Conservation (phyloP, 2,113 vertebrate species). For the Gadus chalcogrammus region DNA sequence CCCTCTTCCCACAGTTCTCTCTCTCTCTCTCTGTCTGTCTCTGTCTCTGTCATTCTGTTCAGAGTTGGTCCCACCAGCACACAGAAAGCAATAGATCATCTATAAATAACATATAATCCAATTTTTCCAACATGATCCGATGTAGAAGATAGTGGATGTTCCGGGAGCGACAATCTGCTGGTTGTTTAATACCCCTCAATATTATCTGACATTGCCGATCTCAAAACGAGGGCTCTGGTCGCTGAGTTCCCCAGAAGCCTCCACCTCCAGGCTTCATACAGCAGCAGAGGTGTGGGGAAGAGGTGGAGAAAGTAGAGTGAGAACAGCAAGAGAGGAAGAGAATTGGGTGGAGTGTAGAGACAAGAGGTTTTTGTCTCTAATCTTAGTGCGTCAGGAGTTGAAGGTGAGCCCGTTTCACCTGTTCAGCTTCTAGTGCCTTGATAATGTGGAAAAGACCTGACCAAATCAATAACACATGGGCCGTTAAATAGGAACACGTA, state of each 20-base stretch:
- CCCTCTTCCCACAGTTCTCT: neutral
- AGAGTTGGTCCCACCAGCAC: neutral
- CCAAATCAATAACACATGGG: constrained; percentile 45
- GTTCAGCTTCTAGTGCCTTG: constrained; percentile 6
- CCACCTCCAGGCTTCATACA: too few relatives aligned
- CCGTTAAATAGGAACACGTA: neutral
- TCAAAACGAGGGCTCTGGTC: too few relatives aligned
- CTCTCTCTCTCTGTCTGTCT: neutral
- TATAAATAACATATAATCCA: neutral
- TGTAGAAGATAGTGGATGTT: too few relatives aligned
- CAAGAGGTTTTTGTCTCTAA: too few relatives aligned
- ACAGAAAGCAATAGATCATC: neutral
- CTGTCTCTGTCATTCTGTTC: neutral
- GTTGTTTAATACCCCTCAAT: too few relatives aligned
- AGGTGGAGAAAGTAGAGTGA: neutral
- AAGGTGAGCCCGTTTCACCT: constrained; percentile 5
- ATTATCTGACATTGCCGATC: too few relatives aligned
- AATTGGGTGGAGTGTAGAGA: too few relatives aligned
- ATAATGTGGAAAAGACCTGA: neutral
- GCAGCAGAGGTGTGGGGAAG: neutral
- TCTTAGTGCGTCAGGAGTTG: neutral
- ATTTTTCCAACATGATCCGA: neutral
- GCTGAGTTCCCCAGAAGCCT: too few relatives aligned
- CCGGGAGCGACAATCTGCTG: too few relatives aligned
- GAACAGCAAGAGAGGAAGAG: too few relatives aligned